phyloP scores from a whole-genome alignment of 2,113 vertebrate genomes.

The Epinephelus cyanopodus region DNA sequence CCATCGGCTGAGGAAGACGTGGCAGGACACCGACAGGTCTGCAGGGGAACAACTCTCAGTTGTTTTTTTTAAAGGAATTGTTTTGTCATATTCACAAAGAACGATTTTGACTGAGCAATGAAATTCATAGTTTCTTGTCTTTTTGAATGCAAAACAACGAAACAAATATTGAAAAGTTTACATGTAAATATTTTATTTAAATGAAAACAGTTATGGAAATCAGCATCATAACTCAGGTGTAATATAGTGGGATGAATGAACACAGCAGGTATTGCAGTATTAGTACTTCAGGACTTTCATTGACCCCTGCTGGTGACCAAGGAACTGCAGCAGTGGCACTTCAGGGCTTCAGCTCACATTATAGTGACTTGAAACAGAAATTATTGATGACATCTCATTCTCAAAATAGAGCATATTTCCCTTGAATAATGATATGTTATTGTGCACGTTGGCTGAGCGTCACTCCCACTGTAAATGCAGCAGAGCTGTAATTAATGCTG shows the following conservation, averaged over 20 bases:
- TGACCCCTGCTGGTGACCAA: constrained; percentile 1
- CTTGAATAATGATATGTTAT: too few species aligned
- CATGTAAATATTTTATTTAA: too few species aligned
- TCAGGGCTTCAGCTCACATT: neutral
- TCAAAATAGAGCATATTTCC: neutral
- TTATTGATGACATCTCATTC: neutral
- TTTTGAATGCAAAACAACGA: neutral
- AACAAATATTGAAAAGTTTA: neutral
- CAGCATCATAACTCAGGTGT: neutral
- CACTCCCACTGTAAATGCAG: neutral
- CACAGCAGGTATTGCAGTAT: neutral
- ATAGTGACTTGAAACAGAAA: neutral
- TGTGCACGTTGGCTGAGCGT: neutral
- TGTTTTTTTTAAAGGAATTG: neutral
- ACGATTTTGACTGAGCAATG: neutral
- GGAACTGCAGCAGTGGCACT: neutral
- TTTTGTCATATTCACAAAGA: neutral
- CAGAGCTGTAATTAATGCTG: neutral
- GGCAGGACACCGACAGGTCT: constrained; percentile 92
- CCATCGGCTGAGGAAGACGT: constrained; percentile 90
- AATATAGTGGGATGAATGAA: too few species aligned
- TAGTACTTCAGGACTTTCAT: neutral
- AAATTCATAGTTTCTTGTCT: neutral
- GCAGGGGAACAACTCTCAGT: neutral
- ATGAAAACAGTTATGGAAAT: neutral